Evolutionary conservation across 2,797 vertebrate species (phyloP), one percentile per base, ranked within the genome.

Genomic region (Psittacula derbiana): DNA sequence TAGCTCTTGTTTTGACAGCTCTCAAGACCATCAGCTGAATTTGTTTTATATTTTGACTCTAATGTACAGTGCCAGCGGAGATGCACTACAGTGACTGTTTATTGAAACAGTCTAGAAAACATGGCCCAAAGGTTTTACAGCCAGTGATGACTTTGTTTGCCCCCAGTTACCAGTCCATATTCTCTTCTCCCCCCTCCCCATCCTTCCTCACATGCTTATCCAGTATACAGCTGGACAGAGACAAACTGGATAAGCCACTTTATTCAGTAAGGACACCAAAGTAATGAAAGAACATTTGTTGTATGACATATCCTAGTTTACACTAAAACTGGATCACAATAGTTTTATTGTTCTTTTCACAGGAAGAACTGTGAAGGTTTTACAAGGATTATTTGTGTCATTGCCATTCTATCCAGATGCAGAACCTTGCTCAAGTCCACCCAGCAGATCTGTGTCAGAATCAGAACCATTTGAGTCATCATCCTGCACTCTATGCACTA

Each of bases 1-100:
- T 49, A 74, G 79, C 43, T 91, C 46, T 86, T 24, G 4, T 90
- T 95, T 76, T 88, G 86, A 84, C 79, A 89, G 70, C 73, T 92
- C 43, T 92, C 76, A 49, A 71, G 58, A 87, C 43, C 47, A 72
- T 38, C 74, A n/a, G 60, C 78, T 91, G 85, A 71, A 79, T 92
- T 87, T 86, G 60, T 90, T 93, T 92, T 66, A 65, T 84, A 44
- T 89, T 88, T 87, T 91, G 87, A 84, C 57, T 93, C 11, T 69
- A 64, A 88, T 47, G 46, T 67, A 44, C 52, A 80, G 60, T 53
- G 70, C 70, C 75, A 91, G 44, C 57, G 60, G 53, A 94, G 49
- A 27, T 87, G 33, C 38, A n/a, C 53, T 75, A n/a, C 49, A 17
- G 30, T 55, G 58, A 17, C 49, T 78, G 64, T 58, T 82, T 70